Conservation (phyloP, 2,888 invertebrate genomes). For the Leptopilina myrica region DNA sequence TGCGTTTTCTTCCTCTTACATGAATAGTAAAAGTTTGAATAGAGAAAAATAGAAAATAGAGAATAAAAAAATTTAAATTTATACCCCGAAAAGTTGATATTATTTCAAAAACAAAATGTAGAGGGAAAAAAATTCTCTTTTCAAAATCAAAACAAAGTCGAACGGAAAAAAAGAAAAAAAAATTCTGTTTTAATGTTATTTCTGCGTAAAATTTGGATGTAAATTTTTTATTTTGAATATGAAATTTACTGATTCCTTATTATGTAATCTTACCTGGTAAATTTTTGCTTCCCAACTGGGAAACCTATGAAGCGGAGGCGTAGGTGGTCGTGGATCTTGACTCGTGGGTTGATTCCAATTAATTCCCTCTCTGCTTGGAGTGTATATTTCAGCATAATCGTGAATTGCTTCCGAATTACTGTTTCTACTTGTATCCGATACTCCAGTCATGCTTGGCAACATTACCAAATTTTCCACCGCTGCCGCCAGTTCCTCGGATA, state of each 20-base stretch:
- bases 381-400: slow-evolving; percentile 96
- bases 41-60: no score
- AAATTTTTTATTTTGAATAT: no score
- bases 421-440: slow-evolving; percentile 68
- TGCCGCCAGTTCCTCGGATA: slow-evolving; percentile 79
- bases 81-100: no score
- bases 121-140: no score
- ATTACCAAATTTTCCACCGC: slow-evolving; percentile 80
- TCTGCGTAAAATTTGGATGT: no score
- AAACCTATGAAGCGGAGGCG: slow-evolving; percentile 93
- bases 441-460: slow-evolving; percentile 72
- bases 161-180: no score
- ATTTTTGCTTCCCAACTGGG: slow-evolving; percentile 98
- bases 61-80: no score
- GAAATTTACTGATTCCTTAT: not conserved
- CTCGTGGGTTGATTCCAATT: slow-evolving; percentile 76
- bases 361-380: slow-evolving; percentile 88
- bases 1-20: no score
- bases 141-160: no score
- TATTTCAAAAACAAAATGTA: no score
- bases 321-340: slow-evolving; percentile 83
- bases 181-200: no score
- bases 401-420: slow-evolving; percentile 81
- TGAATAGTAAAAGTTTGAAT: no score
- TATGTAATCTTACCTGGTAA: slow-evolving; percentile 84